Conservation (phyloP, 2,888 invertebrate genomes). For the Drosophila maculinotata region DNA sequence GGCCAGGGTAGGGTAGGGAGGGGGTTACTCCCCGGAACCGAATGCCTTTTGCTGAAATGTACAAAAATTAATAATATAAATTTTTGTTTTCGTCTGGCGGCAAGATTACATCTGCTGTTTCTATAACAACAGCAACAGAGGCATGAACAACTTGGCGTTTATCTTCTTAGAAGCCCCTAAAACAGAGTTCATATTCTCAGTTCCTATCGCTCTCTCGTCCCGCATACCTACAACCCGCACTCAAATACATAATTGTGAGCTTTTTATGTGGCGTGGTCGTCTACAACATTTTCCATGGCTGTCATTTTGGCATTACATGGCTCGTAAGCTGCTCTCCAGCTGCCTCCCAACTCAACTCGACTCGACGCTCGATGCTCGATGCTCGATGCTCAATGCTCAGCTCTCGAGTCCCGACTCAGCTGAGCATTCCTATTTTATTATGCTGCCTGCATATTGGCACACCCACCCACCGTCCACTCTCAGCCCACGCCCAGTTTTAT, state of each 20-base stretch:
- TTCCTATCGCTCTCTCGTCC: background rate
- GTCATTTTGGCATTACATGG: slow-evolving; percentile 76
- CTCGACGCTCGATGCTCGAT: slow-evolving; percentile 21
- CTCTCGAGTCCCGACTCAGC: slow-evolving; percentile 28
- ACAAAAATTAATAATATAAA: slow-evolving; percentile 70
- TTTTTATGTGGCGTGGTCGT: slow-evolving; percentile 72
- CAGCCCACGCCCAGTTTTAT: slow-evolving; percentile 58
- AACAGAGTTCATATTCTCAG: slow-evolving; percentile 12
- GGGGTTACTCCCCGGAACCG: background rate
- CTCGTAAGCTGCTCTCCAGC: slow-evolving; percentile 64
- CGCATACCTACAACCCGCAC: slow-evolving; percentile 6
- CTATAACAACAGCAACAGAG: slow-evolving; percentile 28
- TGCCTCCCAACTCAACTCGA: slow-evolving; percentile 8
- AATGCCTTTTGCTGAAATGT: slow-evolving; percentile 38
- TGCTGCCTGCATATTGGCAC: slow-evolving; percentile 73
- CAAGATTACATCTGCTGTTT: slow-evolving; percentile 64
- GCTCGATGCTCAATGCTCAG: background rate
- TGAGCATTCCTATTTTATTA: slow-evolving; percentile 74
- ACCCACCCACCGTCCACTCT: slow-evolving; percentile 20
- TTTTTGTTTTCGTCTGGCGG: slow-evolving; percentile 46
- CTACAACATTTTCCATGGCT: slow-evolving; percentile 70
- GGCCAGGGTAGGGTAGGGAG: background rate
- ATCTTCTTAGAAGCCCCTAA: slow-evolving; percentile 46
- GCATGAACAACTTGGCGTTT: slow-evolving; percentile 38
- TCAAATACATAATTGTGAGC: slow-evolving; percentile 67